Conservation (phyloP, 2,888 invertebrate genomes). For the Pheosia tremula region DNA sequence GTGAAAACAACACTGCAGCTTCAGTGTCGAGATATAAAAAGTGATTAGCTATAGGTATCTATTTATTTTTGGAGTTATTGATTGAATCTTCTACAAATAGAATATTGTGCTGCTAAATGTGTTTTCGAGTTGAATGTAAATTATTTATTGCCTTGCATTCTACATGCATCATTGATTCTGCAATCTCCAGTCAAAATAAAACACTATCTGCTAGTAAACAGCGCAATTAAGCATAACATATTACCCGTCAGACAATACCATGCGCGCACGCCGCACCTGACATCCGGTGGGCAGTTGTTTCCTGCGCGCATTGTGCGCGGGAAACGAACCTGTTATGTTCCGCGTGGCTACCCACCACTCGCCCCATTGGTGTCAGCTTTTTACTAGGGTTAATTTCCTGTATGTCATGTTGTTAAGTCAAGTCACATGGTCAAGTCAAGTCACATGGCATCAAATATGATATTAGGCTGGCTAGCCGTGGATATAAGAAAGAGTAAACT, state of each 20-base stretch:
- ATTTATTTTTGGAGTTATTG: too few relatives aligned
- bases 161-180: not conserved
- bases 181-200: not conserved
- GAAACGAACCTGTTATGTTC: conserved; percentile 60
- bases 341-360: conserved; percentile 44
- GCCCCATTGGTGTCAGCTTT: conserved; percentile 9
- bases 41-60: too few relatives aligned
- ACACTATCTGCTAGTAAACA: conserved; percentile 13
- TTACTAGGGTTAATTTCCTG: conserved; percentile 12
- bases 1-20: conserved; percentile 15
- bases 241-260: conserved; percentile 31
- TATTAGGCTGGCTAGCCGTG: too few relatives aligned
- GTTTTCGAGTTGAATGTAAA: too few relatives aligned
- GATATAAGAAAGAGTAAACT: too few relatives aligned
- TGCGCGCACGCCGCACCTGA: conserved; percentile 55
- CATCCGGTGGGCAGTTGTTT: conserved; percentile 58
- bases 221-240: conserved; percentile 23
- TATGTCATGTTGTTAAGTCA: not conserved
- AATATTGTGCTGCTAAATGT: not conserved
- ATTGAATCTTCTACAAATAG: too few relatives aligned
- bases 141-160: too few relatives aligned
- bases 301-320: conserved; percentile 66
- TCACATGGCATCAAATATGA: too few relatives aligned
- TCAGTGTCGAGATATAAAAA: not conserved
- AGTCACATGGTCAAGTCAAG: not conserved